Conservation (phyloP, 1,140 invertebrate species). For the Cheumatopsyche charites region DNA sequence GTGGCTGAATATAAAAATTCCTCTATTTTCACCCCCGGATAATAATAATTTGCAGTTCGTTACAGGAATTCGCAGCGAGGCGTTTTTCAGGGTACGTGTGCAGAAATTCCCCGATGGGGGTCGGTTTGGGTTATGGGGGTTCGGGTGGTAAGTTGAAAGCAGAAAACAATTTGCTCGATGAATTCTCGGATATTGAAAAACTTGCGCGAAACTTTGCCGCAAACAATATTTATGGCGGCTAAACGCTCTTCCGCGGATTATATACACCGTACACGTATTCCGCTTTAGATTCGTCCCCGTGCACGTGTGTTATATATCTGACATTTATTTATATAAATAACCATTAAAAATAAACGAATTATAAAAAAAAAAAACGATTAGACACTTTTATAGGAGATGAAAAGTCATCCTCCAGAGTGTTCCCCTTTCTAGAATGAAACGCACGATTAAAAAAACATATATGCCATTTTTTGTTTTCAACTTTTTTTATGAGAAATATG, state of each 20-base stretch:
- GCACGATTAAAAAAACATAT: background rate
- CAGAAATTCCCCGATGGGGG: too few species aligned
- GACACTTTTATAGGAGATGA: background rate
- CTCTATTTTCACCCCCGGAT: too few species aligned
- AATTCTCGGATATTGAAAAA: slow-evolving; percentile 27
- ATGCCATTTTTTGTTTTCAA: background rate
- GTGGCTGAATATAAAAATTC: too few species aligned
- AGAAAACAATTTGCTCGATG: slow-evolving; percentile 28
- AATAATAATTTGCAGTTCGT: too few species aligned
- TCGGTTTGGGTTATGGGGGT: too few species aligned
- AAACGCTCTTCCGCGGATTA: slow-evolving; percentile 6
- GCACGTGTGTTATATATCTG: background rate
- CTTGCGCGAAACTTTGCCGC: slow-evolving; percentile 19
- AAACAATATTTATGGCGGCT: slow-evolving; percentile 25
- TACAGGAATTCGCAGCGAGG: too few species aligned
- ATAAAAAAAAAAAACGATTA: background rate
- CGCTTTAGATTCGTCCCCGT: background rate
- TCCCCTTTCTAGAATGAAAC: background rate
- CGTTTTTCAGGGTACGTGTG: too few species aligned
- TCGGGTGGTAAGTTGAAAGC: slow-evolving; percentile 17
- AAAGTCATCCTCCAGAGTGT: background rate
- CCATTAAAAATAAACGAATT: background rate
- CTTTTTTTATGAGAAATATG: too few species aligned
- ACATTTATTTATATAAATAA: background rate
- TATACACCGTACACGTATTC: background rate